phyloP scores from a whole-genome alignment of 2,113 vertebrate species.

The Serinus canaria region DNA sequence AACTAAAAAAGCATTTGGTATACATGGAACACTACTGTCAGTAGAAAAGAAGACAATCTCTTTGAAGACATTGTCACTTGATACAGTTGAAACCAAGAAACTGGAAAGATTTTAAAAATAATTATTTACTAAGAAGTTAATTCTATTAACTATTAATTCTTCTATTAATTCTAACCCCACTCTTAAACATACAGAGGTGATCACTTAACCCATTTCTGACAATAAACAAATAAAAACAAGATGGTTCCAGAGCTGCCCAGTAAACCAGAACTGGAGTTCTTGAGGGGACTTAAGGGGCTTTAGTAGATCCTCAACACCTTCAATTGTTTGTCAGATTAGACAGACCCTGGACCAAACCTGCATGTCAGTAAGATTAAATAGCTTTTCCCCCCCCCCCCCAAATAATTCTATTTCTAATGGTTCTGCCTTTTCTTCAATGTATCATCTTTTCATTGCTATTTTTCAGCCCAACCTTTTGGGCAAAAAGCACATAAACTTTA shows the following conservation, averaged over 20 bases:
- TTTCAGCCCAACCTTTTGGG: background rate
- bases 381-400: too few relatives aligned
- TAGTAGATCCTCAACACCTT: background rate
- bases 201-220: background rate
- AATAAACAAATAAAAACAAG: background rate
- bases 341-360: background rate
- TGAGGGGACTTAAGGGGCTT: accelerated
- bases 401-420: background rate
- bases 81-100: background rate
- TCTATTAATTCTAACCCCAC: background rate
- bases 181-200: background rate
- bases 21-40: background rate
- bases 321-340: background rate
- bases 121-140: background rate
- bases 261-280: background rate
- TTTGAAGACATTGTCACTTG: background rate
- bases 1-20: background rate
- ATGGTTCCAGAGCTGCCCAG: background rate
- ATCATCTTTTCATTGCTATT: background rate
- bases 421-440: background rate
- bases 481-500: background rate
- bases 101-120: background rate
- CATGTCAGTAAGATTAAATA: background rate
- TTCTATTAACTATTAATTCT: background rate
- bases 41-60: background rate